These are phyloP conservation scores for Acanthoscelides obtectus DNA, from an alignment of 2,888 invertebrate genomes.

Conservation along the genomic window DNA sequence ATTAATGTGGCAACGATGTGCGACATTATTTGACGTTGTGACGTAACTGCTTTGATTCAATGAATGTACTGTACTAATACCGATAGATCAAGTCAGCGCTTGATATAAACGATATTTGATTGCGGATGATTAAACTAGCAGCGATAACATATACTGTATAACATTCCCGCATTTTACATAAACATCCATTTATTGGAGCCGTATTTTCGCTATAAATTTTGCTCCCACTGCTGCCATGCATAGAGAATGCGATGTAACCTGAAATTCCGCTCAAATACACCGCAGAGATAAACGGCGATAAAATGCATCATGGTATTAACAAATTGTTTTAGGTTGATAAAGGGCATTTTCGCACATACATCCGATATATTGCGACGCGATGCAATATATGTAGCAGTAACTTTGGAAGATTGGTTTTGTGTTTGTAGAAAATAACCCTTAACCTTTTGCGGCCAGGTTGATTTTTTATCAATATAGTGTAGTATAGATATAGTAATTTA, in stretches of 20 bases:
- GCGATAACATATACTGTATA: not conserved
- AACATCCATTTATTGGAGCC: not conserved
- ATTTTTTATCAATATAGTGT: too few relatives aligned
- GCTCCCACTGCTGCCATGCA: not conserved
- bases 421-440: too few relatives aligned
- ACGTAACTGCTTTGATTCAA: too few relatives aligned
- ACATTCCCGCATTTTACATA: not conserved
- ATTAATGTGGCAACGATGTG: too few relatives aligned
- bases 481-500: too few relatives aligned
- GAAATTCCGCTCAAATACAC: not conserved
- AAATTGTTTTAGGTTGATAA: not conserved
- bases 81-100: not conserved
- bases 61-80: not conserved
- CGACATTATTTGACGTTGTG: too few relatives aligned
- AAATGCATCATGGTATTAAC: not conserved
- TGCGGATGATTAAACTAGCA: not conserved
- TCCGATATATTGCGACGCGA: not conserved
- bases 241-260: not conserved
- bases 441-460: too few relatives aligned
- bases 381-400: not conserved
- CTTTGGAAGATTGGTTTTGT: not conserved
- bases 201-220: not conserved
- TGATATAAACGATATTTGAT: not conserved
- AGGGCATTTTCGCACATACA: not conserved
- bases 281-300: not conserved